These are phyloP conservation scores for Apostichopus leukothele DNA, from an alignment of 53 echinoderm and acorn worm species.

Conservation along the genomic window DNA sequence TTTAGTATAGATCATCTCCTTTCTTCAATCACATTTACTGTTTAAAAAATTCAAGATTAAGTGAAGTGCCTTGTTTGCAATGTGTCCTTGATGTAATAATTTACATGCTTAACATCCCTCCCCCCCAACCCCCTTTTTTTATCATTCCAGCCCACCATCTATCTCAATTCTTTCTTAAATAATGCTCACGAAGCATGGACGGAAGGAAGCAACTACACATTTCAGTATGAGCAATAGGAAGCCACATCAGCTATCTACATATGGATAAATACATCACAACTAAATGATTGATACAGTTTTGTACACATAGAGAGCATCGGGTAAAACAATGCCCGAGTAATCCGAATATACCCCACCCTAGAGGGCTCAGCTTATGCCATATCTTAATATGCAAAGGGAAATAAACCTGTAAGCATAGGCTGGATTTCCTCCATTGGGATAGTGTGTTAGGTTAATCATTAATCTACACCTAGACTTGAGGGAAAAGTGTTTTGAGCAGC, in stretches of 20 bases:
- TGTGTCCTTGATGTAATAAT: neutral
- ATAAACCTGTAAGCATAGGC: neutral
- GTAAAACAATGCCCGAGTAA: neutral
- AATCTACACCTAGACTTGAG: neutral
- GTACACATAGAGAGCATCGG: neutral
- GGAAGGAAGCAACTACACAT: constrained; percentile 31
- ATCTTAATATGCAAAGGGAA: neutral
- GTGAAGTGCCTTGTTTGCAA: neutral
- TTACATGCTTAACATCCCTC: neutral
- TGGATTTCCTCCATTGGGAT: neutral
- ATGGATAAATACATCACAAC: neutral
- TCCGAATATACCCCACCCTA: neutral
- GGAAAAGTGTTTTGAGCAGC: no score
- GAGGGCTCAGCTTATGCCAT: neutral
- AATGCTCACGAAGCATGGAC: constrained; percentile 16
- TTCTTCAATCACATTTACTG: neutral
- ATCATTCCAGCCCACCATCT: neutral
- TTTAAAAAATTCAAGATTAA: neutral
- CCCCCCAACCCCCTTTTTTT: neutral
- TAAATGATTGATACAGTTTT: neutral
- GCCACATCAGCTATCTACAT: neutral
- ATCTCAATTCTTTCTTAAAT: constrained; percentile 7
- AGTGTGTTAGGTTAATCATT: neutral
- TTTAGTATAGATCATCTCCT: neutral
- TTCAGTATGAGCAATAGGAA: constrained; percentile 26